Evolutionary conservation across 1,140 invertebrate genomes (phyloP), one percentile per base, ranked within the genome.

Genomic region (Drosophila insularis): DNA sequence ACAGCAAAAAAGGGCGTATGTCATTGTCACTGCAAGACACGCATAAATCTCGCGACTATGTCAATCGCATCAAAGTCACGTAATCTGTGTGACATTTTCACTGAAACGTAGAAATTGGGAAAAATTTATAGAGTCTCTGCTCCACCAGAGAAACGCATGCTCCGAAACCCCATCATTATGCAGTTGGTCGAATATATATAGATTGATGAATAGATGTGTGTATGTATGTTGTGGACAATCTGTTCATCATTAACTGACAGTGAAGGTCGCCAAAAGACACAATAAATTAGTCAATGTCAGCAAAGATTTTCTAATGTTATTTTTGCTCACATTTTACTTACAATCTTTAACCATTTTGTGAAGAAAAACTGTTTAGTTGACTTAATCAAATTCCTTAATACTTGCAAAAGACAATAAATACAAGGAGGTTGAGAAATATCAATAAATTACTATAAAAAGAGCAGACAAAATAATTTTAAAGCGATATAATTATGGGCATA

Each of bases 81-180:
- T 89, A 89, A 89, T 89, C 84, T 89, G 87, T 89, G 84, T 80
- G 84, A 89, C 84, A 89, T 89, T 89, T 89, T 89, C 84, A 89
- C 74, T 80, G 84, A 89, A 89, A 75, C 84, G 84, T 89, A 84
- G 60, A 89, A 80, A 89, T 80, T 89, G 84, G 59, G 76, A 87
- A 80, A 27, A 84, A 87, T 81, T 75, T 71, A 87, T 69, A 54
- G 50, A 54, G 56, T 14, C 27, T 21, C 66, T n/a, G n/a, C n/a
- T n/a, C n/a, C n/a, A 56, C 55, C 60, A 63, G 54, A 63, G 68
- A 62, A 63, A 71, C 14, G 14, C 14, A 4, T 14, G 14, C 17
- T 21, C 43, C 8, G 10, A 3, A n/a, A 14, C 40, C 40, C 8
- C 14, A 11, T 0, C 17, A 50, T 50, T 50, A 50, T 50, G 17